phyloP scores from a whole-genome alignment of 2,113 vertebrate genomes.

The Heteronetta atricapilla region DNA sequence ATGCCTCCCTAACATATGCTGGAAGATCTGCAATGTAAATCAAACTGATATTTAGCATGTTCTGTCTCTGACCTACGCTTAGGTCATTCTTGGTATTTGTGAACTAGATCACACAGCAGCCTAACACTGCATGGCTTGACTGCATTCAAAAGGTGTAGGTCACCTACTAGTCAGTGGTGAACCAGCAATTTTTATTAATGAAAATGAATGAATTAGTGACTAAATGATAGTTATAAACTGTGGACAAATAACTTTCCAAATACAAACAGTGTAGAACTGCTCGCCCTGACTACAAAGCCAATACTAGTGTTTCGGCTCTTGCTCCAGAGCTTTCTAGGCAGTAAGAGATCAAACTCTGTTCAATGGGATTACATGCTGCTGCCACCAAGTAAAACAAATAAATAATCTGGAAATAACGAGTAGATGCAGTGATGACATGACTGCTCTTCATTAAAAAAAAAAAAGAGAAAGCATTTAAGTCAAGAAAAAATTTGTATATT shows the following conservation, averaged over 20 bases:
- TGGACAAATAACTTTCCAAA: not conserved
- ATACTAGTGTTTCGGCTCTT: not conserved
- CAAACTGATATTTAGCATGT: not conserved
- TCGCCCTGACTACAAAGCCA: accelerated
- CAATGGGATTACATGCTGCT: not conserved
- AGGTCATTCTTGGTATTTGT: not conserved
- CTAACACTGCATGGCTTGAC: not conserved
- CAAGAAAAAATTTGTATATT: not conserved
- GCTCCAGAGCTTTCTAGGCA: not conserved
- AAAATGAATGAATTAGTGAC: not conserved
- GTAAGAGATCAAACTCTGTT: not conserved
- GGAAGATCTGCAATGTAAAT: not conserved
- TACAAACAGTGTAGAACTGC: accelerated
- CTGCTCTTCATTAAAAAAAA: not conserved
- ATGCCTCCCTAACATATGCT: not conserved
- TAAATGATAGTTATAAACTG: not conserved
- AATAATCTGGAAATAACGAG: not conserved
- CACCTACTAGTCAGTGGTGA: not conserved
- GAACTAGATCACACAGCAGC: not conserved
- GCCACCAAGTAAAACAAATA: not conserved
- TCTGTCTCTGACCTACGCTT: not conserved
- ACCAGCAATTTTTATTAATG: not conserved
- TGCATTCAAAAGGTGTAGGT: not conserved
- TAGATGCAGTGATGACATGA: not conserved
- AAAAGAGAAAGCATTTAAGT: not conserved